Base-by-base conservation (phyloP, 2,113 vertebrate species). In the Micromys minutus region DNA sequence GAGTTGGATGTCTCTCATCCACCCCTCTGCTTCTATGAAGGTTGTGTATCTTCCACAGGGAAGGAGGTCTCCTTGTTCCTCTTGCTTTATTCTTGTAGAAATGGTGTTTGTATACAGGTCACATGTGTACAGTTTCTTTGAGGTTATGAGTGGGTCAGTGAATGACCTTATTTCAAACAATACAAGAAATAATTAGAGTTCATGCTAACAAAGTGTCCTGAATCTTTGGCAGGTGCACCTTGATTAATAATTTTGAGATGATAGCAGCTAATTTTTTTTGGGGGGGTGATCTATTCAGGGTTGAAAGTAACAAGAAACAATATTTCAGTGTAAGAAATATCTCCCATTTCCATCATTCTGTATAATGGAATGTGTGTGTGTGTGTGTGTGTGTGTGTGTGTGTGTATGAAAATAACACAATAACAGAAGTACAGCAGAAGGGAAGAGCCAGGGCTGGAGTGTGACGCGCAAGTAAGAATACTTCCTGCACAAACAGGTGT, bases 121-220 rank as follows among this genome's bases (percentile, higher is more conserved):
- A 61, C 11, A 88, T 55, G 69, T n/a, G 36, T 55, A 88, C 55
- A 77, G 21, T 72, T 86, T 39, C 76, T 61, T 87, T 52, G 67
- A 71, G 89, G 72, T 72, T 59, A 88, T 10, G 80, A 65, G 47
- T 72, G 5, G 42, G 52, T 19, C 63, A 76, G 13, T 34, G 55
- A 90, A 77, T 10, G 12, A 36, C 22, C 29, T 74, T 31, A 39
- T 80, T 55, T 69, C 36, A 94, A 83, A 81, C 85, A 71, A 71
- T 67, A 76, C 50, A 95, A 80, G 79, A 89, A 81, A 71, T 74
- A 87, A 59, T 88, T 92, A 74, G 12, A 94, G 57, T 21, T 67
- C 59, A 86, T 72, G 81, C 42, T 87, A 74, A 1, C 47, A 61
- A 79, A 92, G 65, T 42, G 83, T 52, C 26, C 42, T 50, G 63